phyloP scores from a whole-genome alignment of 2,797 vertebrate species.

The Garrulus glandarius region DNA sequence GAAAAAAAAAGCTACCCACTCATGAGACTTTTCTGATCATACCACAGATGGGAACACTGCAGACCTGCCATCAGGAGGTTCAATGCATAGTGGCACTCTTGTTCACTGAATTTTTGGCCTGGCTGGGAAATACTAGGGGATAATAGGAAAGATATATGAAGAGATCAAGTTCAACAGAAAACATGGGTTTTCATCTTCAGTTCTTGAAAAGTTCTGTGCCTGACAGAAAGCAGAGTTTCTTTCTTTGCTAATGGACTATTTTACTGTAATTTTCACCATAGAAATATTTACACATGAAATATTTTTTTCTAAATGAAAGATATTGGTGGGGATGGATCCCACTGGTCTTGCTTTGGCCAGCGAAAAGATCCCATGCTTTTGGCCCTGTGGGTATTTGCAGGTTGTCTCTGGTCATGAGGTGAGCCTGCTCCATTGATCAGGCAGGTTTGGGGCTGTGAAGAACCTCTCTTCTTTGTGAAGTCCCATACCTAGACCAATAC shows the following conservation, averaged over 20 bases:
- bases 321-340: neutral
- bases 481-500: fast-evolving
- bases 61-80: neutral
- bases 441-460: neutral
- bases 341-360: neutral
- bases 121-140: neutral
- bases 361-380: neutral
- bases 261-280: neutral
- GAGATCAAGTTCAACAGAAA: neutral
- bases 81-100: neutral
- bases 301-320: neutral
- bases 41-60: neutral
- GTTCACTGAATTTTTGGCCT: neutral
- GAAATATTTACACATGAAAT: neutral
- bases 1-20: neutral
- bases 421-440: neutral
- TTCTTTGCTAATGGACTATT: neutral
- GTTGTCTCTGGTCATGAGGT: neutral
- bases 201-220: neutral
- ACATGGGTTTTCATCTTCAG: neutral
- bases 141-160: neutral
- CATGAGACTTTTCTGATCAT: neutral
- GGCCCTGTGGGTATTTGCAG: neutral
- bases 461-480: neutral
- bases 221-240: neutral